phyloP scores from a whole-genome alignment of 2,113 vertebrate genomes.

The Thalassoma bifasciatum region DNA sequence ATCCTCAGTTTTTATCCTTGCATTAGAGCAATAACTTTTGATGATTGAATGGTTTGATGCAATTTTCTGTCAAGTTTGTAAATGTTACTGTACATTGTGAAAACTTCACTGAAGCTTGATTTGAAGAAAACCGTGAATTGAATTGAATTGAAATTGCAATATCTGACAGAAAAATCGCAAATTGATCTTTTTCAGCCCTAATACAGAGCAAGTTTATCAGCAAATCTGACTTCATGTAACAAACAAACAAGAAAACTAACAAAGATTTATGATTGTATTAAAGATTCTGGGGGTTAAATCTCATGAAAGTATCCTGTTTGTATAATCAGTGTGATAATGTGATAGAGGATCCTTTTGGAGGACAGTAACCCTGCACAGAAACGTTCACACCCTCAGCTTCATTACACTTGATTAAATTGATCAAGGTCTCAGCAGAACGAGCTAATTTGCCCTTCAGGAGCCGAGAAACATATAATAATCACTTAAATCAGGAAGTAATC shows the following conservation, averaged over 20 bases:
- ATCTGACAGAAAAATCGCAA: too few species aligned
- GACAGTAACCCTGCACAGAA: conserved; percentile 5
- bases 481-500: conserved; percentile 50
- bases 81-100: too few species aligned
- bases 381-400: conserved; percentile 27
- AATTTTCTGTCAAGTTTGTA: too few species aligned
- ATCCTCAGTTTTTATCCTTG: too few species aligned
- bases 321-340: conserved; percentile 5
- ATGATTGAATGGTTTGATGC: too few species aligned
- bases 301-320: neutral
- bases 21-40: too few species aligned
- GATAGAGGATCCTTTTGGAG: conserved; percentile 3
- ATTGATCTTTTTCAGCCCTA: too few species aligned
- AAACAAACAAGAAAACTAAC: too few species aligned
- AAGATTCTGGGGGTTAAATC: neutral
- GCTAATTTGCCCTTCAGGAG: conserved; percentile 56
- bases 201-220: too few species aligned
- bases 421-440: conserved; percentile 46
- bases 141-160: too few species aligned
- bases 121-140: too few species aligned
- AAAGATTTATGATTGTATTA: neutral
- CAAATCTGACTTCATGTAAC: neutral
- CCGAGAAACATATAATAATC: conserved; percentile 46
- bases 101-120: too few species aligned
- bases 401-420: conserved; percentile 61